Conservation (phyloP, 2,888 invertebrate species). For the Drosophila rellima region DNA sequence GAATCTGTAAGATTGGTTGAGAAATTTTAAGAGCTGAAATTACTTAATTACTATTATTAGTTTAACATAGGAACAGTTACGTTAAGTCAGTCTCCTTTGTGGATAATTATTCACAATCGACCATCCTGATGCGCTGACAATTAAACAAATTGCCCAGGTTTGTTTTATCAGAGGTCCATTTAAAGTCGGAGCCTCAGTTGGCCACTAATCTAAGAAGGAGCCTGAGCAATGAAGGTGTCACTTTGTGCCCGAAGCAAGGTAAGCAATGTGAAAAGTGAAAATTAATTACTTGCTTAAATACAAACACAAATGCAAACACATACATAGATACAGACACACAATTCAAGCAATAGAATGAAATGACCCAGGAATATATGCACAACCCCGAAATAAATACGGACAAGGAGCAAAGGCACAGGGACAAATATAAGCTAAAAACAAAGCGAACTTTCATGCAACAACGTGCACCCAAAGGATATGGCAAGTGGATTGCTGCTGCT, state of each 20-base stretch:
- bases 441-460: conserved; percentile 9
- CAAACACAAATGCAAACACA: conserved; percentile 29
- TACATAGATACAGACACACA: conserved; percentile 1
- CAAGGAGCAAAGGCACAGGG: neutral
- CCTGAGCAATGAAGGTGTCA: conserved; percentile 40
- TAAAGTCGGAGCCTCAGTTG: neutral
- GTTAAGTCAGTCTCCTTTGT: too few relatives aligned
- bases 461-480: conserved; percentile 19
- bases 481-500: neutral
- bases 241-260: conserved; percentile 40
- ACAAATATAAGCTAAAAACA: neutral
- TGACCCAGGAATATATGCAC: conserved; percentile 2
- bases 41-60: too few relatives aligned
- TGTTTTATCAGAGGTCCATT: conserved; percentile 2
- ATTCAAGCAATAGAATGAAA: conserved; percentile 5
- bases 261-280: conserved; percentile 63
- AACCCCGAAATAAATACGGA: neutral
- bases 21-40: too few relatives aligned
- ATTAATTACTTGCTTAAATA: conserved; percentile 65
- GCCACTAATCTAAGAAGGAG: neutral
- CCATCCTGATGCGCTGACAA: neutral
- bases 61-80: too few relatives aligned
- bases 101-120: too few relatives aligned
- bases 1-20: too few relatives aligned
- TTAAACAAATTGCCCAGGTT: conserved; percentile 1